phyloP scores from a whole-genome alignment of 30 jellyfish, hydroid and myxozoan species.

The Aurelia sp. region DNA sequence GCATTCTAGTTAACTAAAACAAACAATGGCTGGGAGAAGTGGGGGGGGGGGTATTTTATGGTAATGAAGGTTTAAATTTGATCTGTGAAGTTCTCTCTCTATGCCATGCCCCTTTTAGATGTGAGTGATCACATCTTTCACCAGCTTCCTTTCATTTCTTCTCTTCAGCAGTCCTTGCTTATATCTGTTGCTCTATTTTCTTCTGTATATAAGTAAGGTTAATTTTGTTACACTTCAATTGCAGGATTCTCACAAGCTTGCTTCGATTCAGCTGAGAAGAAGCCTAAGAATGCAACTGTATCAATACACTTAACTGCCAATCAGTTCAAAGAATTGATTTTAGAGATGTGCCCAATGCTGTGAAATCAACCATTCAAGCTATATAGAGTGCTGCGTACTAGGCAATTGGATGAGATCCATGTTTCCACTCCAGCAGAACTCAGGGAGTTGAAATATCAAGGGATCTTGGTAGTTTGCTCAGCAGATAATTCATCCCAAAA shows the following conservation, averaged over 20 bases:
- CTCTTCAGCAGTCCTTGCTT: too few species aligned
- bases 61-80: too few species aligned
- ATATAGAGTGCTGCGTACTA: neutral
- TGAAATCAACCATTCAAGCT: neutral
- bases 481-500: neutral
- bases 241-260: constrained; percentile 7
- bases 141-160: too few species aligned
- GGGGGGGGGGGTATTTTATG: too few species aligned
- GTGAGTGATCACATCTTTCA: too few species aligned
- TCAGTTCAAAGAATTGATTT: neutral
- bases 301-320: neutral
- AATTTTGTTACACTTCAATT: neutral
- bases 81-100: too few species aligned
- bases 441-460: neutral
- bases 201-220: too few species aligned
- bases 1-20: too few species aligned
- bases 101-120: too few species aligned
- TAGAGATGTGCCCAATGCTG: neutral
- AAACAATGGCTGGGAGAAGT: too few species aligned
- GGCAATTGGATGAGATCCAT: neutral
- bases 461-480: neutral
- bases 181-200: too few species aligned
- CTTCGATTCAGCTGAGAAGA: neutral
- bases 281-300: neutral
- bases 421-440: neutral